These are phyloP conservation scores for Barbus barbus DNA, from an alignment of 2,113 vertebrate genomes.

Conservation along the genomic window DNA sequence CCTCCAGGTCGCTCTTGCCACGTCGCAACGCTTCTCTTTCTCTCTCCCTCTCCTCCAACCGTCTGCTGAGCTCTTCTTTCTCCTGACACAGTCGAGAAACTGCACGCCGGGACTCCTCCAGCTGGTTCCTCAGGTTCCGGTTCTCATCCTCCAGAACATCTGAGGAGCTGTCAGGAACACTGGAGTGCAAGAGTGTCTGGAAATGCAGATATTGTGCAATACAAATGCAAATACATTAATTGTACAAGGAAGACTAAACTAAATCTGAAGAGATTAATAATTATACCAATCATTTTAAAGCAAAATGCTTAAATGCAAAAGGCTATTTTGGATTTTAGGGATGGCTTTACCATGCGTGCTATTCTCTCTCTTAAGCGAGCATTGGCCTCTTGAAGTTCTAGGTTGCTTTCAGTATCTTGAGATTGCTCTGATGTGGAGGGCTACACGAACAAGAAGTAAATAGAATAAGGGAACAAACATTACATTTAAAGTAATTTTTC, in stretches of 20 bases:
- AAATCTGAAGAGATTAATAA: background rate
- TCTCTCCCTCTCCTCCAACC: conserved; percentile 82
- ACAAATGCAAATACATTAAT: background rate
- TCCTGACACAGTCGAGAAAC: conserved; percentile 77
- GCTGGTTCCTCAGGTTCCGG: conserved; percentile 76
- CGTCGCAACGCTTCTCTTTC: conserved; percentile 83
- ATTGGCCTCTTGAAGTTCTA: conserved; percentile 66
- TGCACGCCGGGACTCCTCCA: conserved; percentile 80
- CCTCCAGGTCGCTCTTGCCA: conserved; percentile 84
- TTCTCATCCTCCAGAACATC: conserved; percentile 79
- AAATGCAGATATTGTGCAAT: too few species aligned
- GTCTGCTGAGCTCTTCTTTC: conserved; percentile 76
- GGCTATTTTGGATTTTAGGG: background rate
- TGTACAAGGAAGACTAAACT: background rate
- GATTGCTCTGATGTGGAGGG: conserved; percentile 67
- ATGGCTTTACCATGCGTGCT: conserved; percentile 69
- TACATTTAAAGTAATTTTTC: background rate
- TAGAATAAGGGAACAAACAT: background rate
- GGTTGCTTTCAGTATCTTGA: conserved; percentile 54
- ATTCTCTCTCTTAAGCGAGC: conserved; percentile 68
- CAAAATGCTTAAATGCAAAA: background rate
- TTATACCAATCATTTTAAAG: background rate
- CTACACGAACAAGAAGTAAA: background rate
- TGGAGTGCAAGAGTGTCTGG: conserved; percentile 67
- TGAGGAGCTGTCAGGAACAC: conserved; percentile 50